Conservation (phyloP, 1,140 invertebrate genomes). For the Sesamia nonagrioides region DNA sequence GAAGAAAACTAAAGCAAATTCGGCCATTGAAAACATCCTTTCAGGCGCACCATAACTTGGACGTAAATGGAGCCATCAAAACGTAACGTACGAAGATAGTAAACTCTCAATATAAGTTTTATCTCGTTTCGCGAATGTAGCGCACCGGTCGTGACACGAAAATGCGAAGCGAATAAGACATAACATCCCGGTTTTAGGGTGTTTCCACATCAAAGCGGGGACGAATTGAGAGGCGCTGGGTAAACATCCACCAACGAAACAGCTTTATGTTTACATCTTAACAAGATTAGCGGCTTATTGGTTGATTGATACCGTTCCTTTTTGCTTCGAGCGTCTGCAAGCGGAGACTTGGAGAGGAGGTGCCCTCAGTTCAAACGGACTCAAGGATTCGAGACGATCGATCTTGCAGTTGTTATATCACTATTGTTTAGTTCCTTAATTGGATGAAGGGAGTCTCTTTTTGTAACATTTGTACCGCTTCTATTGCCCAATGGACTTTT, state of each 20-base stretch:
- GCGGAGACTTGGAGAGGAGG: background rate
- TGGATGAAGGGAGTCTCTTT: background rate
- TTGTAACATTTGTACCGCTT: background rate
- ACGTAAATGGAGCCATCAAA: conserved; percentile 51
- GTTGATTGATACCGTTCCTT: conserved; percentile 21
- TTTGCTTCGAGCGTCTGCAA: background rate
- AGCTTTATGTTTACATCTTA: conserved; percentile 41
- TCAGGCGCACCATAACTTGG: conserved; percentile 40
- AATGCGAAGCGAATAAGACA: conserved; percentile 45
- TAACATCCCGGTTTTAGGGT: conserved; percentile 33
- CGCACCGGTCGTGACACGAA: conserved; percentile 43
- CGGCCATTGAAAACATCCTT: conserved; percentile 30
- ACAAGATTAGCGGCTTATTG: conserved; percentile 39
- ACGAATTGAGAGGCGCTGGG: conserved; percentile 40
- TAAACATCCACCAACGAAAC: conserved; percentile 15
- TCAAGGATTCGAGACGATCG: conserved; percentile 7
- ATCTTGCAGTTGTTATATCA: conserved; percentile 30
- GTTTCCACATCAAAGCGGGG: conserved; percentile 33
- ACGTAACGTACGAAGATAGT: conserved; percentile 42
- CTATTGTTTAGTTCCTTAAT: conserved; percentile 10
- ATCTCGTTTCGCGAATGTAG: conserved; percentile 48
- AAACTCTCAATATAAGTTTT: conserved; percentile 52
- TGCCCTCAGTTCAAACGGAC: conserved; percentile 1
- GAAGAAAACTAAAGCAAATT: conserved; percentile 15
- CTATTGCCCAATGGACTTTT: background rate